Evolutionary conservation across 2,113 vertebrate genomes (phyloP), one percentile per base, ranked within the genome.

Genomic region (Calidris pygmaea): DNA sequence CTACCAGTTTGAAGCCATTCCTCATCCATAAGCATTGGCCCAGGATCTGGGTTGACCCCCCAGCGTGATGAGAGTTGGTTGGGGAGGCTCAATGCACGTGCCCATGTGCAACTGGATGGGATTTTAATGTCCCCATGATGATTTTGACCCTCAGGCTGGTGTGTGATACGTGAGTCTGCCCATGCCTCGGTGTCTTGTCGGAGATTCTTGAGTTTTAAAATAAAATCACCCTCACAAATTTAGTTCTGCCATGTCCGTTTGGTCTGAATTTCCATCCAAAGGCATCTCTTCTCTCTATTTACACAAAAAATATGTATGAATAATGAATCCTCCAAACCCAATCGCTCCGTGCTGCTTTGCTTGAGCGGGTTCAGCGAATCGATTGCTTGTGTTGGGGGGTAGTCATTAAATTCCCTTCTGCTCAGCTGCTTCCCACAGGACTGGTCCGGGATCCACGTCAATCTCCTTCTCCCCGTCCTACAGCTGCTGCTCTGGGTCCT

Each of bases 401-500:
- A 96, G 39, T 97, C 72, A 82, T 30, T 96, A 22, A 92, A 86
- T 96, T 98, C 98, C 67, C 91, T 98, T 95, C 97, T 98, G 98
- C 95, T 98, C 98, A 1, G 84, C 70, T 85, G 98, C 98, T 96
- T 98, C 98, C 45, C 98, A 93, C 94, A 98, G 98, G 67, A 95
- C 96, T 92, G 97, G 96, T 70, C 98, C 80, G 87, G 77, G 58
- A 80, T 98, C 98, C 45, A 92, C 86, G 17, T 98, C 98, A 29
- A 97, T 96, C 94, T 98, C 98, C 78, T 97, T 98, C 95, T 98
- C 98, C 0, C 86, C 89, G 68, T 98, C 98, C 50, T 98, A 98
- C 96, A 98, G 93, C 97, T 98, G 98, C 19, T 98, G 97, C 97
- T 98, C 98, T 95, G 98, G 94, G 16, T 97, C 96, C 81, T 98